Evolutionary conservation across 2,113 vertebrate genomes (phyloP).

Genomic region (Caretta caretta): DNA sequence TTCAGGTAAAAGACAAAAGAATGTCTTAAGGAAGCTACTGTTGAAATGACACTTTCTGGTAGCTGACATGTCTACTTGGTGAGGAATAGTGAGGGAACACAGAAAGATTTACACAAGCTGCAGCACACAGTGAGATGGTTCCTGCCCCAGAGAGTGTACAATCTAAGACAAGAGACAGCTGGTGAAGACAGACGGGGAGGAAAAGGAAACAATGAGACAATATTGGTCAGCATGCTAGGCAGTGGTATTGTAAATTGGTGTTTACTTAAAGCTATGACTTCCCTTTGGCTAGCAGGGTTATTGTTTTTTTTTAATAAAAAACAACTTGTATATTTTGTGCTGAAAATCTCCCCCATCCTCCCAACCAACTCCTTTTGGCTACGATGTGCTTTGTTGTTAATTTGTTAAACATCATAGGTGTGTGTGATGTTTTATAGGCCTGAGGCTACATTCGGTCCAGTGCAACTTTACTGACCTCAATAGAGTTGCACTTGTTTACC

Average conservation of each 20-base stretch:
- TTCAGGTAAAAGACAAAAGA: neutral
- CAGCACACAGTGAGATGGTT: constrained; percentile 15
- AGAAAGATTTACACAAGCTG: constrained; percentile 19
- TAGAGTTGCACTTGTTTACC: constrained; percentile 44
- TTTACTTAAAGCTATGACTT: neutral
- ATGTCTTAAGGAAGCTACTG: neutral
- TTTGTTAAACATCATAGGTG: constrained; percentile 40
- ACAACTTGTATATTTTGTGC: neutral
- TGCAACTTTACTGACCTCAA: constrained; percentile 24
- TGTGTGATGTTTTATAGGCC: constrained; percentile 13
- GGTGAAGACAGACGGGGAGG: constrained; percentile 51
- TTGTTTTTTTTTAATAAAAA: constrained; percentile 16
- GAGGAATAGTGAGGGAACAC: neutral
- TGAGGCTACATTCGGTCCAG: neutral
- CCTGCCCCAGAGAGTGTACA: constrained; percentile 23
- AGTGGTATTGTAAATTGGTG: neutral
- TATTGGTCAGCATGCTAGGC: constrained; percentile 6
- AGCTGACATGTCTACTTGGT: neutral
- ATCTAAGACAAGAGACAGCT: constrained; percentile 52
- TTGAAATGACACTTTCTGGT: neutral
- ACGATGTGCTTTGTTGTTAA: neutral
- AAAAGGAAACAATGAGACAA: neutral
- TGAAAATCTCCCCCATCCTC: constrained; percentile 3
- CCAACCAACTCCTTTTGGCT: constrained; percentile 35
- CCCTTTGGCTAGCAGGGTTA: constrained; percentile 1